A percentile compares a stretch with the other conserved stretches of the same genome.
Conservation (phyloP, 2,888 invertebrate species). For the Aporophyla lueneburgensis region DNA sequence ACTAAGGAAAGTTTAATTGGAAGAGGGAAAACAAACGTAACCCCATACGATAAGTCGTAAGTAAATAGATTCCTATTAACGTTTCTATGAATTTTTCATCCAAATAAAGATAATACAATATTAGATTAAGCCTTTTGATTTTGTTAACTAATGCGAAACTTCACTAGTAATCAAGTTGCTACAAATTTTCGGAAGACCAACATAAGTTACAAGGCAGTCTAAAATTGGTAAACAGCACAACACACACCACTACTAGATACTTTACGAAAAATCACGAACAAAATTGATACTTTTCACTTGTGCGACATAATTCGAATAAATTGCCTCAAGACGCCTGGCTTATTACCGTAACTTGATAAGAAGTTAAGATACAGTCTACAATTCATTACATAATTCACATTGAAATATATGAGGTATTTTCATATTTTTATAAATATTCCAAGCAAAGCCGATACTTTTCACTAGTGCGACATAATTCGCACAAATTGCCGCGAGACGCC, state of each 20-base stretch:
- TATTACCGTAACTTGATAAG: constrained; percentile 62
- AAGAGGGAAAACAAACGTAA: neutral
- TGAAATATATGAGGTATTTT: no score
- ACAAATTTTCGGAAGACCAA: neutral
- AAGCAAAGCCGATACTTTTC: neutral
- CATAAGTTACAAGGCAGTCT: neutral
- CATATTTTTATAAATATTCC: neutral
- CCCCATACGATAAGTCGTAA: neutral
- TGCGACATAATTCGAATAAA: constrained; percentile 35
- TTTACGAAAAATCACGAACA: neutral
- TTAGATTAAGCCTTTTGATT: neutral
- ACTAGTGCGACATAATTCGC: constrained; percentile 61
- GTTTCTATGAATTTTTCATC: neutral
- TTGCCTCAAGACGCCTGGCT: constrained; percentile 7
- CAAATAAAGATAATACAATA: neutral
- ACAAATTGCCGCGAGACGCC: constrained; percentile 71
- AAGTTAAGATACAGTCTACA: neutral
- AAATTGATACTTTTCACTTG: neutral
- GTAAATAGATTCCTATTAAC: no score
- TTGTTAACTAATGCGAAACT: neutral
- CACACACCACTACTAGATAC: neutral
- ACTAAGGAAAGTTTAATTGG: neutral
- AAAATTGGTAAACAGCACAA: neutral
- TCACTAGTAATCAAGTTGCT: neutral
- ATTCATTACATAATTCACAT: no score